phyloP scores from a whole-genome alignment of 2,888 invertebrate genomes.

The Erannis defoliaria region DNA sequence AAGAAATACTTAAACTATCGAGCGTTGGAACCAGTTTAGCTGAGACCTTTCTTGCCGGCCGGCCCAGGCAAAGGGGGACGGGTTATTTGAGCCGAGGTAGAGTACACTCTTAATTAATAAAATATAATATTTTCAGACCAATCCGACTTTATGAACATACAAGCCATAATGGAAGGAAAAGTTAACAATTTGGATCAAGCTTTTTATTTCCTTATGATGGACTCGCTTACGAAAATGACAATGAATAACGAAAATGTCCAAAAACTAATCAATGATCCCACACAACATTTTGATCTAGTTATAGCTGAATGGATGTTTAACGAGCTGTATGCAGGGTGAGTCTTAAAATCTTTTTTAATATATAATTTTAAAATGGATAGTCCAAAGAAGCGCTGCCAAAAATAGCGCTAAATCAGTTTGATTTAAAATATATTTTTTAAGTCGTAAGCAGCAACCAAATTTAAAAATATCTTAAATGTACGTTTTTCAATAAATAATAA shows the following conservation, averaged over 20 bases:
- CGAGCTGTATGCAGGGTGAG: constrained; percentile 54
- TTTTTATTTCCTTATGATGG: constrained; percentile 33
- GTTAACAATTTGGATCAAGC: constrained; percentile 11
- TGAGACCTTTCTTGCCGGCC: too few species aligned
- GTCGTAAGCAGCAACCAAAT: too few species aligned
- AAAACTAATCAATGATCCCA: constrained; percentile 51
- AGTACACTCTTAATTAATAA: neutral
- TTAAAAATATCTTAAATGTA: too few species aligned
- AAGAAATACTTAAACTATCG: too few species aligned
- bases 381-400: too few species aligned
- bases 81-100: too few species aligned
- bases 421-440: too few species aligned
- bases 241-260: constrained; percentile 44
- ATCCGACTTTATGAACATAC: constrained; percentile 30
- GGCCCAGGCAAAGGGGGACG: neutral
- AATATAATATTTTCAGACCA: constrained; percentile 20
- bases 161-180: constrained; percentile 43
- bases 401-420: too few species aligned
- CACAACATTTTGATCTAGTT: constrained; percentile 56
- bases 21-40: too few species aligned
- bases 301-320: constrained; percentile 58
- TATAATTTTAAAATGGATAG: too few species aligned
- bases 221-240: constrained; percentile 33
- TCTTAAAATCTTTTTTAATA: neutral
- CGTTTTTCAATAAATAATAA: too few species aligned